These are phyloP conservation scores for Gymnodraco acuticeps DNA, from an alignment of 2,797 vertebrate species.

Conservation along the genomic window DNA sequence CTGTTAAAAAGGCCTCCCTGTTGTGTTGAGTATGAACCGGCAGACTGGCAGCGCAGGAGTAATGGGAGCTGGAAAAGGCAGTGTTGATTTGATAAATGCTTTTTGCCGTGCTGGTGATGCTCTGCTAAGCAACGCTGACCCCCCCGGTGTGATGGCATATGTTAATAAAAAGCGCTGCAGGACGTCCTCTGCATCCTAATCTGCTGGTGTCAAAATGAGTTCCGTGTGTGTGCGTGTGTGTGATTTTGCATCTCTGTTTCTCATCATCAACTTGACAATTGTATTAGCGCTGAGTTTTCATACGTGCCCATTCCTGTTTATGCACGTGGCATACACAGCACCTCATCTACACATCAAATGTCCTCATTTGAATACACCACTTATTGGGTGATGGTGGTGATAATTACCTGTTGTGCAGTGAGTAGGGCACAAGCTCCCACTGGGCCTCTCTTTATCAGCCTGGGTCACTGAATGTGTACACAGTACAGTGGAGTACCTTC, in stretches of 20 bases:
- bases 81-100: slow-evolving; percentile 69
- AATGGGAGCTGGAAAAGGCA: slow-evolving; percentile 49
- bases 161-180: slow-evolving; percentile 77
- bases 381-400: slow-evolving; percentile 68
- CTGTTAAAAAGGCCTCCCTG: slow-evolving; percentile 43
- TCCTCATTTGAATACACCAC: slow-evolving; percentile 73
- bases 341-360: slow-evolving; percentile 79
- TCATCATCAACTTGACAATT: slow-evolving; percentile 35
- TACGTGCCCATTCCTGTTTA: slow-evolving; percentile 25
- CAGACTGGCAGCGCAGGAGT: slow-evolving; percentile 39
- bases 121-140: slow-evolving; percentile 65
- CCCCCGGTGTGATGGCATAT: slow-evolving; percentile 70
- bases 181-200: slow-evolving; percentile 73
- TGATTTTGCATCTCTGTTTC: slow-evolving; percentile 32
- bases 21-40: slow-evolving; percentile 31
- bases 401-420: slow-evolving; percentile 77
- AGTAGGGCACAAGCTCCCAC: slow-evolving; percentile 63
- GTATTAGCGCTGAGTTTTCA: not conserved
- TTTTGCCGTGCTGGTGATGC: slow-evolving; percentile 60
- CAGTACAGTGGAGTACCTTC: slow-evolving; percentile 41
- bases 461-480: slow-evolving; percentile 61
- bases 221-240: slow-evolving; percentile 8
- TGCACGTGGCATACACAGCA: slow-evolving; percentile 40
- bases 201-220: slow-evolving; percentile 63
- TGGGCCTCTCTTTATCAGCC: slow-evolving; percentile 58